Base-by-base conservation (phyloP, 2,888 invertebrate species). In the Mythimna lalbum region DNA sequence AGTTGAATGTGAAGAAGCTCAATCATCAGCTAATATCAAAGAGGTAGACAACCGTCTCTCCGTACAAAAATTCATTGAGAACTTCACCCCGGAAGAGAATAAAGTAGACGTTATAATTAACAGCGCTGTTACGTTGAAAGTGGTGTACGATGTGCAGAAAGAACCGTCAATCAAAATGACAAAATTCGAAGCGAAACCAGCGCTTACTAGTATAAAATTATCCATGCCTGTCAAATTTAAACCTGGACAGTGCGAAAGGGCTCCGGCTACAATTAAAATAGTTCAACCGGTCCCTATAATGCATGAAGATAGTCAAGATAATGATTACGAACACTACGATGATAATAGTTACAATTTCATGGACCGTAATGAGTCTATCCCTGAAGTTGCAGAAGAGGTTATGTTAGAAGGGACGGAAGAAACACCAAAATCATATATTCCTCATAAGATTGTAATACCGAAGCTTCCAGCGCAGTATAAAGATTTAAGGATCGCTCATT, bases 371-470 rank as follows among this genome's bases (percentile, higher is more conserved):
- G 83, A 87, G 17, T 57, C 69, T 0, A 92, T 95, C 19, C 95
- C 95, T 0, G 95, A 95, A 19, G 92, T 94, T 0, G 95, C 93
- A 0, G 89, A 94, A 39, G 95, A 95, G 73, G 88, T 95, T 0
- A 90, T 94, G 87, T 55, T 95, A 0, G 93, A 90, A 66, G 89
- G 80, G 0, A 81, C 90, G 0, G 91, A 90, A 5, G 91, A 93
- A 23, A 68, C 70, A 0, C 75, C 76, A 0, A 86, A 78, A 19
- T 66, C 60, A 0, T 70, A 66, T 1, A 72, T 86, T 2, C 78
- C 87, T 10, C 87, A 90, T 53, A 89, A 89, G 76, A 86, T 93
- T 3, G 77, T 92, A 0, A 83, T 94, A 21, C 91, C 94, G 0
- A 91, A 92, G 9, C 71, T 93, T 1, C 88, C 91, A 0, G 66